phyloP scores from a whole-genome alignment of 2,888 invertebrate species.

The Lomographa bimaculata region DNA sequence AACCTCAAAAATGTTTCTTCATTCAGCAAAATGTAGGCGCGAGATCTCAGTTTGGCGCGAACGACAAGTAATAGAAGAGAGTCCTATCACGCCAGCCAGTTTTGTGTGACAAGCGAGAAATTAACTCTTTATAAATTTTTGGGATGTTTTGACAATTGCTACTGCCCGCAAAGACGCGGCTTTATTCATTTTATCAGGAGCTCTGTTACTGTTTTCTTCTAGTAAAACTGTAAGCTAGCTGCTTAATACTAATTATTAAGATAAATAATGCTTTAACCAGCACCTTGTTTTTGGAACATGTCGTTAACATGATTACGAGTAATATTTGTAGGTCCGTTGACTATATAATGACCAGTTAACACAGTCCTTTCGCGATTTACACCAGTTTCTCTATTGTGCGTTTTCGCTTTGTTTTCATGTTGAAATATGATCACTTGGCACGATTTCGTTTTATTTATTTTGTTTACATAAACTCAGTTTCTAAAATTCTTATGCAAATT shows the following conservation, averaged over 20 bases:
- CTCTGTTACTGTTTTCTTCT: conserved; percentile 5
- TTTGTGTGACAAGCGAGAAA: too few relatives aligned
- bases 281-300: conserved; percentile 66
- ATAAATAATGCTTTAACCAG: conserved; percentile 78
- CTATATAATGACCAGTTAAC: conserved; percentile 47
- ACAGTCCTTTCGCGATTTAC: conserved; percentile 45
- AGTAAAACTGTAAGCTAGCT: conserved; percentile 49
- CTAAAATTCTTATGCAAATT: conserved; percentile 5
- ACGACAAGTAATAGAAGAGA: too few relatives aligned
- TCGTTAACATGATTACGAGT: conserved; percentile 62
- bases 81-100: too few relatives aligned
- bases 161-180: too few relatives aligned
- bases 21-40: too few relatives aligned
- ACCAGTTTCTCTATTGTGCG: conserved; percentile 37
- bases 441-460: conserved; percentile 26
- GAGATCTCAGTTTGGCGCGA: too few relatives aligned
- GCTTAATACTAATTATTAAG: conserved; percentile 81
- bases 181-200: background rate
- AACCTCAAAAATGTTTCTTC: too few relatives aligned
- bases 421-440: conserved; percentile 29
- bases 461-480: conserved; percentile 12
- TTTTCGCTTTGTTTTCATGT: conserved; percentile 32
- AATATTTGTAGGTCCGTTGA: conserved; percentile 53
- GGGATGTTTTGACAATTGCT: too few relatives aligned
- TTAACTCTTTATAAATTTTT: too few relatives aligned